These are phyloP conservation scores for Coronaproctus castanopsis DNA, from an alignment of 2,888 invertebrate species.

Conservation along the genomic window DNA sequence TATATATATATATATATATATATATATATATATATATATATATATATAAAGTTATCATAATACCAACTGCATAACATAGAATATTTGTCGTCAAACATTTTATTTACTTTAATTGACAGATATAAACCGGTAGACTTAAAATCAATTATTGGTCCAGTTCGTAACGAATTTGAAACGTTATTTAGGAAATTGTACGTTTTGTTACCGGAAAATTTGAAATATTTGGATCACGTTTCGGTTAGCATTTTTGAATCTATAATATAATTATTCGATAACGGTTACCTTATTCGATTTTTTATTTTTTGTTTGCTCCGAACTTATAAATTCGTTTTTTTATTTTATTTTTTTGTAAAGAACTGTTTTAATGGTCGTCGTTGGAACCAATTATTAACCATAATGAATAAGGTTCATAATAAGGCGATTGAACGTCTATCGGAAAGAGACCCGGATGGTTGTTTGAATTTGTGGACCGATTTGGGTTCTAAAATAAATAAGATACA, in stretches of 20 bases:
- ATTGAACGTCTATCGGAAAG: constrained; percentile 30
- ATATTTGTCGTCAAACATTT: no score
- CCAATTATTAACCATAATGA: constrained; percentile 52
- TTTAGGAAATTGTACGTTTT: constrained; percentile 55
- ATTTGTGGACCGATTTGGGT: constrained; percentile 41
- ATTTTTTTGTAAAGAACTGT: constrained; percentile 36
- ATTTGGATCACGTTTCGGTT: constrained; percentile 55
- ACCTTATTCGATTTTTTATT: no score
- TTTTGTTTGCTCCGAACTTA: no score
- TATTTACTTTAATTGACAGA: no score
- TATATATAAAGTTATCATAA: no score
- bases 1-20: no score
- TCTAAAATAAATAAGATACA: constrained; percentile 48
- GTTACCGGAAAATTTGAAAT: constrained; percentile 52
- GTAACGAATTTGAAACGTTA: constrained; percentile 58
- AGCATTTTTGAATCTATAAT: constrained; percentile 18
- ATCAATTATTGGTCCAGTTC: constrained; percentile 58
- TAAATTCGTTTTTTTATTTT: no score
- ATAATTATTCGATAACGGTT: neutral
- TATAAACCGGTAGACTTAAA: constrained; percentile 85
- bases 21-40: no score
- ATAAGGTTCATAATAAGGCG: constrained; percentile 44
- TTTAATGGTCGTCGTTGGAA: constrained; percentile 52
- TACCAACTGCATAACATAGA: no score
- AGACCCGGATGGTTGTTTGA: constrained; percentile 14